Conservation (phyloP, 2,797 vertebrate genomes). For the Melanotaenia trifasciata region DNA sequence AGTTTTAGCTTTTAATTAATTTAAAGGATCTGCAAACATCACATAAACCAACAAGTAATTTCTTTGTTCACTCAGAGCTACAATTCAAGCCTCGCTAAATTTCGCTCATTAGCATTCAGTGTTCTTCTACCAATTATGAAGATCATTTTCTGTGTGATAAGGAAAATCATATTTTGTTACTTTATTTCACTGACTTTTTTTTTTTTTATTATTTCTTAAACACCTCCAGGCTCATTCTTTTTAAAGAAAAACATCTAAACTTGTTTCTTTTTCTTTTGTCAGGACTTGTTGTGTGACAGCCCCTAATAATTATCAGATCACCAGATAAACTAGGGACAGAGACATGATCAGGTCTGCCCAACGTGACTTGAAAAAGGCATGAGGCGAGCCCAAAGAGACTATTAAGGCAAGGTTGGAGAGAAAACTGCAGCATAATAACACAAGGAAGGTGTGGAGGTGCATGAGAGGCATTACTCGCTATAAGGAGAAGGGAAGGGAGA, state of each 20-base stretch:
- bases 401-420: too few relatives aligned
- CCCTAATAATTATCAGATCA: slow-evolving; percentile 15
- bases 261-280: not conserved
- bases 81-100: slow-evolving; percentile 10
- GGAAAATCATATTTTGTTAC: not conserved
- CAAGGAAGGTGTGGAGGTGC: too few relatives aligned
- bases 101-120: slow-evolving; percentile 37
- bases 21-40: not conserved
- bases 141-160: slow-evolving; percentile 18
- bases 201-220: slow-evolving; percentile 24
- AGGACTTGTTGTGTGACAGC: slow-evolving; percentile 4
- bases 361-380: too few relatives aligned
- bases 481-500: too few relatives aligned
- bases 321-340: not conserved
- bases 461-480: too few relatives aligned
- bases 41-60: not conserved
- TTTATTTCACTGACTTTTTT: slow-evolving; percentile 9
- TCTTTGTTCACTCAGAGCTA: not conserved
- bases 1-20: not conserved
- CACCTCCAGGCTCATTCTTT: slow-evolving; percentile 1
- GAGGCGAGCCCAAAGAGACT: too few relatives aligned
- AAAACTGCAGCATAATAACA: too few relatives aligned
- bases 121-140: slow-evolving; percentile 23
- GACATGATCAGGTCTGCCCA: too few relatives aligned
- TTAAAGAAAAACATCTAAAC: not conserved